These are phyloP conservation scores for Ectobius pallidus DNA, from an alignment of 2,888 invertebrate genomes.

Conservation along the genomic window DNA sequence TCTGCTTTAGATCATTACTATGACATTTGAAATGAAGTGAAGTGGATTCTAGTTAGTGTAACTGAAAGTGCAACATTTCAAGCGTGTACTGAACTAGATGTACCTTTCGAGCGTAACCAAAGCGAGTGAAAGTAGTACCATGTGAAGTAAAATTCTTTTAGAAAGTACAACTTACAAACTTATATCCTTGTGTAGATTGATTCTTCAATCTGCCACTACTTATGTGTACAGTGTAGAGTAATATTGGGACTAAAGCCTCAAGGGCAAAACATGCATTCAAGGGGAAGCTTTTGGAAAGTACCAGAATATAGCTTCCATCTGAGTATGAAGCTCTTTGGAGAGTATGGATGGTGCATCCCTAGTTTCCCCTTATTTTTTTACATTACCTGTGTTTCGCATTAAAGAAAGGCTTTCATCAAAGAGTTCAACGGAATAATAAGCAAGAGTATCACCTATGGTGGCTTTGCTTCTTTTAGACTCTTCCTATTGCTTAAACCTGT, in stretches of 20 bases:
- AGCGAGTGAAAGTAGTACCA: conserved; percentile 13
- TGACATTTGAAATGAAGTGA: background rate
- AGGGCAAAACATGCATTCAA: background rate
- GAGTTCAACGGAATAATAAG: conserved; percentile 10
- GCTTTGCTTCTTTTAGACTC: background rate
- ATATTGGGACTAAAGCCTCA: background rate
- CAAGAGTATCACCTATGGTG: conserved; percentile 19
- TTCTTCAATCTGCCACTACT: background rate
- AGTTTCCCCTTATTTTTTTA: conserved; percentile 28
- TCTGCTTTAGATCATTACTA: conserved; percentile 20
- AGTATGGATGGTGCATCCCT: background rate
- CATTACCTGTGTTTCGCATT: conserved; percentile 13
- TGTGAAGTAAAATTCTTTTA: background rate
- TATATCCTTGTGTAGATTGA: background rate
- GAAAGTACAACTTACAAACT: background rate
- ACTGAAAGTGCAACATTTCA: conserved; percentile 6
- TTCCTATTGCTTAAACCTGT: background rate
- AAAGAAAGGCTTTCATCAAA: conserved; percentile 4
- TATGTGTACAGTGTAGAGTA: conserved; percentile 8
- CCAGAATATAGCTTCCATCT: background rate
- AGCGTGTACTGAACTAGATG: conserved; percentile 13
- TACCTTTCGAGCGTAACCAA: conserved; percentile 27
- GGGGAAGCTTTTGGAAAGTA: background rate
- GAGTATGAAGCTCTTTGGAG: background rate
- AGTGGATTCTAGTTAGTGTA: conserved; percentile 16